These are phyloP conservation scores for Cryptus viduatorius DNA, from an alignment of 2,888 invertebrate genomes.

Conservation along the genomic window DNA sequence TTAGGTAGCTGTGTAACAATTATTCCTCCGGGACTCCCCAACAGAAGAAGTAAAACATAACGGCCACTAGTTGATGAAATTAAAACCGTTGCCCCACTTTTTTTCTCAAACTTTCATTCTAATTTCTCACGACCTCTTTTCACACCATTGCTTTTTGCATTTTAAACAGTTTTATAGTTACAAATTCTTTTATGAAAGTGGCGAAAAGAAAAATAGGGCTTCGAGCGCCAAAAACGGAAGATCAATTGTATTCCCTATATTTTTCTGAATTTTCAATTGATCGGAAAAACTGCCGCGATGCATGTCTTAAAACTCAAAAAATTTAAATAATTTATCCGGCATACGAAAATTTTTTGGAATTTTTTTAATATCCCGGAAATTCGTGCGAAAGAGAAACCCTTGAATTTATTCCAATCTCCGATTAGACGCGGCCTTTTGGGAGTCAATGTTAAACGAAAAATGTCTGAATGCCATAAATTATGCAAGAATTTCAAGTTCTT, in stretches of 20 bases:
- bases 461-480: neutral
- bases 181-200: neutral
- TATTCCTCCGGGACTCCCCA: slow-evolving; percentile 20
- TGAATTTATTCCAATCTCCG: neutral
- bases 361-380: neutral
- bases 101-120: neutral
- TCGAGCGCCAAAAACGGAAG: too few species aligned
- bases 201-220: too few species aligned
- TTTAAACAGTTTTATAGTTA: neutral
- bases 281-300: too few species aligned
- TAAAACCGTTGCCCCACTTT: neutral
- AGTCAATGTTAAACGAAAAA: slow-evolving; percentile 12
- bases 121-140: neutral
- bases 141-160: neutral
- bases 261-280: too few species aligned
- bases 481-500: neutral
- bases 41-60: neutral
- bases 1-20: slow-evolving; percentile 31
- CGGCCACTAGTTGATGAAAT: slow-evolving; percentile 8
- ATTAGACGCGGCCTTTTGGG: neutral
- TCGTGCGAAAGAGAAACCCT: neutral
- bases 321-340: too few species aligned
- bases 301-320: too few species aligned
- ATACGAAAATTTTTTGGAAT: neutral
- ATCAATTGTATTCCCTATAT: too few species aligned